Percentiles rank a stretch among this genome's conserved stretches.
Evolutionary conservation across 1,140 invertebrate genomes (phyloP).

Genomic region (Drosophila ohnishii): DNA sequence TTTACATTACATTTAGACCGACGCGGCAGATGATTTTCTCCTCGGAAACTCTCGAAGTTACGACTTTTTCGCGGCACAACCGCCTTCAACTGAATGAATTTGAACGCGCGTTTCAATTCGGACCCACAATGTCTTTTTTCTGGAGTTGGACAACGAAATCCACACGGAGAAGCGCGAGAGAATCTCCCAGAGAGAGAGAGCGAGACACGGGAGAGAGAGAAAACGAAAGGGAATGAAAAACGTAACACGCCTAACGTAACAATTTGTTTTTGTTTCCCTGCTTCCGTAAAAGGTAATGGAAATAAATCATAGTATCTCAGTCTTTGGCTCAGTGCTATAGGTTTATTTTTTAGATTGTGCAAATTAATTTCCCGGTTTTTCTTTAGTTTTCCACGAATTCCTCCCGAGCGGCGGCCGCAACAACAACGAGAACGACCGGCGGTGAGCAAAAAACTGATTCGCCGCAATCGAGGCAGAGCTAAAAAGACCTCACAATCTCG

Average conservation of each 20-base stretch:
- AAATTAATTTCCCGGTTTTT: slow-evolving; percentile 7
- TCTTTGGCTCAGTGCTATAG: slow-evolving; percentile 23
- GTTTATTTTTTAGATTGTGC: background rate
- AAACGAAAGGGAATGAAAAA: slow-evolving; percentile 14
- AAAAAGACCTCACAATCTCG: background rate
- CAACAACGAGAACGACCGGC: slow-evolving; percentile 66
- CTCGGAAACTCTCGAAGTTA: background rate
- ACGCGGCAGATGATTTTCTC: slow-evolving; percentile 1
- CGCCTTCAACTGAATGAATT: slow-evolving; percentile 4
- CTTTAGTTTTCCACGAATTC: slow-evolving; percentile 11
- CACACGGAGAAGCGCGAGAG: slow-evolving; percentile 42
- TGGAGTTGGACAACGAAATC: slow-evolving; percentile 48
- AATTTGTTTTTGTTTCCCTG: slow-evolving; percentile 1
- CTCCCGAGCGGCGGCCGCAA: slow-evolving; percentile 39
- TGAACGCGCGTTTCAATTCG: background rate
- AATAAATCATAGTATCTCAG: slow-evolving; percentile 10
- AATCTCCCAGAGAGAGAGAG: slow-evolving; percentile 29
- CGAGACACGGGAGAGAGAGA: slow-evolving; percentile 26
- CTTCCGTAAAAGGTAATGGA: background rate
- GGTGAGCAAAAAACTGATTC: slow-evolving; percentile 57
- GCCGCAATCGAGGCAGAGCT: slow-evolving; percentile 9
- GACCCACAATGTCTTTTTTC: slow-evolving; percentile 20
- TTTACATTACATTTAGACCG: slow-evolving; percentile 2
- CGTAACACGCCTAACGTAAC: slow-evolving; percentile 8
- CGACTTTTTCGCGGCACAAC: slow-evolving; percentile 7